Base-by-base conservation (phyloP, 2,113 vertebrate genomes). In the Maccullochella peelii region DNA sequence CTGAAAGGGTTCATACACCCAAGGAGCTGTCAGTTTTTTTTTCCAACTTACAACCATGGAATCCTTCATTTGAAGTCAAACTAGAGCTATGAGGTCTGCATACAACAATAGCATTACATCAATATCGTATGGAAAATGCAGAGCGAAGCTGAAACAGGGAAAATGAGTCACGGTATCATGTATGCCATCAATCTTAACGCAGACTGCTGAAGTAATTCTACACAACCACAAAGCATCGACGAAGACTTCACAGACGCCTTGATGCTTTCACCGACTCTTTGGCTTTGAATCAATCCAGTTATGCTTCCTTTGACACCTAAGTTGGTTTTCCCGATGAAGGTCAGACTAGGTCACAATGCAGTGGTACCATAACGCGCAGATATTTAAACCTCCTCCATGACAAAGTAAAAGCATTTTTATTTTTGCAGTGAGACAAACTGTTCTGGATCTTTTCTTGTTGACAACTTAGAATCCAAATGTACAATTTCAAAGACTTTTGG, bases 11-110 rank as follows among this genome's bases (percentile, higher is more conserved):
- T 69, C 23, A 54, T 10, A 15, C 30, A n/a, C 23, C 15, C 15
- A 6, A 25, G n/a, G 30, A 50, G 20, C 15, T 47, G 50, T 58
- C 27, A 5, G 0, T 14, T 58, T 11, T 14, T 21, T 11, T 12
- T 50, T 57, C 15, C 15, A 25, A 9, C 1, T 2, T 4, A 40
- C 27, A 54, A 23, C 14, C 57, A 1, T 4, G 20, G 12, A 23
- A 61, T 54, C 61, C 54, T 57, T 71, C 40, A 77, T 52, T 40
- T 67, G 1, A 54, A 63, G 36, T 73, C 25, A 57, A 77, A 69
- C 36, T 5, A 4, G 23, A 61, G 83, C 14, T 40, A 94, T 95
- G 95, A 95, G 95, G 94, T 95, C 94, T 95, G 95, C 95, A 91
- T 95, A 49, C 15, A 72, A 25, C 49, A 69, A 20, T 10, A 55